Conservation (phyloP, 37 sponge, comb jelly and placozoan genomes). For the Halisarca cf. caerulea region DNA sequence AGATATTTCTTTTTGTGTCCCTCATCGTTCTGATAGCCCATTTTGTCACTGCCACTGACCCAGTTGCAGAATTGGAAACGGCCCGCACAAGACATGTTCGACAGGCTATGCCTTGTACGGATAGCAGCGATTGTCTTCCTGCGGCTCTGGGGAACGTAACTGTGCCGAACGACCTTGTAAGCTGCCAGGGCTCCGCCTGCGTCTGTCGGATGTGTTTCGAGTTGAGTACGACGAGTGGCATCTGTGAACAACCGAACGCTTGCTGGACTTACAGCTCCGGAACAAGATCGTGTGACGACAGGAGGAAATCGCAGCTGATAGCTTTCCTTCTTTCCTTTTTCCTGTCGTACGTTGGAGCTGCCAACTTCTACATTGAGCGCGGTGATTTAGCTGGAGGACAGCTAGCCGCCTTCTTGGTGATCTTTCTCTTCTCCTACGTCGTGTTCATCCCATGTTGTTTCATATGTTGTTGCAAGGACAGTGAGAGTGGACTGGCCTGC, state of each 20-base stretch:
- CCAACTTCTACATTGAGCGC: slow-evolving; percentile 86
- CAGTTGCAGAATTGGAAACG: neutral
- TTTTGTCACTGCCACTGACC: neutral
- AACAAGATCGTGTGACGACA: slow-evolving; percentile 13
- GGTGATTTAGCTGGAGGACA: slow-evolving; percentile 57
- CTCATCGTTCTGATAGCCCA: too few relatives aligned
- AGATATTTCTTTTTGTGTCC: too few relatives aligned
- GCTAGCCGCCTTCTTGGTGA: slow-evolving; percentile 24
- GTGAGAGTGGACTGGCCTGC: neutral
- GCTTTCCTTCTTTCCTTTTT: slow-evolving; percentile 68
- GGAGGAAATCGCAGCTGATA: slow-evolving; percentile 33
- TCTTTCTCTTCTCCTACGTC: slow-evolving; percentile 23
- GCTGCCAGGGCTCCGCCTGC: slow-evolving; percentile 10
- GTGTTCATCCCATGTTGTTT: neutral
- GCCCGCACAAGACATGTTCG: neutral
- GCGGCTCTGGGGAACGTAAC: neutral
- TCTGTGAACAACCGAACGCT: slow-evolving; percentile 2
- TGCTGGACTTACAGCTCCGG: neutral
- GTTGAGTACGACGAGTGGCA: neutral
- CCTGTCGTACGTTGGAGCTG: slow-evolving; percentile 69
- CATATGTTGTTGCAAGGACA: slow-evolving; percentile 15
- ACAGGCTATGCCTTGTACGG: neutral
- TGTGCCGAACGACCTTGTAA: slow-evolving; percentile 10
- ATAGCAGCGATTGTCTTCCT: slow-evolving; percentile 45
- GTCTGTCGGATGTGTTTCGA: slow-evolving; percentile 54